Base-by-base conservation (phyloP, 2,113 vertebrate species). In the Enhydra lutris region DNA sequence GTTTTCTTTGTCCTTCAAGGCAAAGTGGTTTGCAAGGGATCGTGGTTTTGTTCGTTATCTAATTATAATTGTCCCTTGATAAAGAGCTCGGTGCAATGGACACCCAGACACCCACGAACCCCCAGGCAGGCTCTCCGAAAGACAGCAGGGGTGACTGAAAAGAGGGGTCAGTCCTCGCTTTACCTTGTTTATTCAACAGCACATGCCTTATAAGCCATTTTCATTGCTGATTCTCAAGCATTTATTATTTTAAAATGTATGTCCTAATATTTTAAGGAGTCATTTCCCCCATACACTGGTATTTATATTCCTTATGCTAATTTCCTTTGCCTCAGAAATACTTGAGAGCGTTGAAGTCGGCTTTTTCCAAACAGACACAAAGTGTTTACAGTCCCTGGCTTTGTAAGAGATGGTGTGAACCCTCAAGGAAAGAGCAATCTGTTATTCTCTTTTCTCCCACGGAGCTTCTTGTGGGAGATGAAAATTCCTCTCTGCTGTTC, bases 1-100 rank as follows among this genome's bases (percentile, higher is more conserved):
- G 5, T 92, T 89, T 95, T 91, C 61, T 55, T 55, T 93, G 92
- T 94, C 89, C 97, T 95, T 92, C 29, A 91, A 95, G 95, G 89
- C 95, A 96, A 73, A 85, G 89, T 88, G 73, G 18, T 73, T 96
- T 94, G 57, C 76, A 57, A 61, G 83, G 61, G 67, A 59, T 11
- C 34, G 29, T 67, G 91, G 73, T 26, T 93, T 91, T 73, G 34
- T 89, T 96, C n/a, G n/a, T 96, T 74, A 96, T 52, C 93, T 93
- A 23, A 89, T 96, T 83, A 82, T 57, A 93, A 86, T 95, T 9
- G 20, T 86, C 89, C 79, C 59, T 71, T 65, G 71, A 61, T 57
- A 74, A 63, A 47, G 59, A 96, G 65, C n/a, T 34, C 20, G 12
- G 36, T 42, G 36, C 31, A 3, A 52, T 82, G 36, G 82, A 26